Evolutionary conservation across 2,797 vertebrate species (phyloP), one percentile per base, ranked within the genome.

Genomic region (Poeciliopsis infans): DNA sequence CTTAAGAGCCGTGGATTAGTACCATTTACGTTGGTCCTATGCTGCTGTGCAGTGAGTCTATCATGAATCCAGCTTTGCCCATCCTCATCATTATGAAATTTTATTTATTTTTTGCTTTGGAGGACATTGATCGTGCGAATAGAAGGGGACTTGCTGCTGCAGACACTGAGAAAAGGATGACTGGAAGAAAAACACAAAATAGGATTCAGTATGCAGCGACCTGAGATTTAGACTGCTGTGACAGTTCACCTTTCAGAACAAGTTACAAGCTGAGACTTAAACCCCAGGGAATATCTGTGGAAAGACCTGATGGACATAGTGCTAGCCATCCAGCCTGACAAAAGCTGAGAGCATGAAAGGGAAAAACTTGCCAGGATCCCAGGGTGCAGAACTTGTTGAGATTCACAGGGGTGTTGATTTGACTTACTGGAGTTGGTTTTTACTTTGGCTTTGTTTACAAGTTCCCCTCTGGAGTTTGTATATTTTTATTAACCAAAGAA

Each of bases 221-320:
- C 49, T 69, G 39, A 74, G 78, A 79, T 13, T 36, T 23, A 53
- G 57, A 53, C 46, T 28, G 57, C 72, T 74, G 78, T 79, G 78
- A 74, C 72, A 79, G 72, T 55, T 79, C 78, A 79, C 61, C 49
- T 79, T 69, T 69, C 47, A 79, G 47, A 49, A 46, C 72, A 79
- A 31, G n/a, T 43, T 46, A 61, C 43, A 49, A 61, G 68, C 53
- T 76, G 53, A 72, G 74, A 72, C 53, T 41, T 61, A 80, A 61
- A 76, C 66, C 66, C 68, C 51, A 64, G 74, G 47, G 78, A 79
- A 25, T 28, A 23, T 46, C 72, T 23, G 53, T 41, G 45, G 45
- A 76, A 45, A 72, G 25, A 61, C 74, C 55, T 33, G 66, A 61
- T 41, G 33, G 68, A 45, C 25, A 72, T 51, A 45, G n/a, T 36